Evolutionary conservation across 2,113 vertebrate species (phyloP).

Genomic region (Rhinolophus ferrumequinum): DNA sequence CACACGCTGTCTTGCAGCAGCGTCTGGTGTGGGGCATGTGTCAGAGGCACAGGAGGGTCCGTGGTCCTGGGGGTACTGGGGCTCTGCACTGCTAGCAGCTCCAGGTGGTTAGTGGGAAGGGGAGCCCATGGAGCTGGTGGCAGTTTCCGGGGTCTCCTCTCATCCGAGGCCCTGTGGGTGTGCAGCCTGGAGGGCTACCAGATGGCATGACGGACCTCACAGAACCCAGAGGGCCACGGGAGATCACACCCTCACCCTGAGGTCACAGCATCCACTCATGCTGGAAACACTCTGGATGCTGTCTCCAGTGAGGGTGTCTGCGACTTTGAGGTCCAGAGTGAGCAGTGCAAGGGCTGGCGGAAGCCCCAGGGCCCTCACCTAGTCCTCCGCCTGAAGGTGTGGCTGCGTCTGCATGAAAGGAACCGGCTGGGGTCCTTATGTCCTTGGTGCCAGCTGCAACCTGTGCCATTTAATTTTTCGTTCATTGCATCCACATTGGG

Average conservation of each 20-base stretch:
- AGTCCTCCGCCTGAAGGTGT: fast-evolving
- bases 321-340: background rate
- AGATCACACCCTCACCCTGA: too few relatives aligned
- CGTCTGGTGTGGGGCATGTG: background rate
- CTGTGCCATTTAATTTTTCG: background rate
- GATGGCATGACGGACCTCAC: too few relatives aligned
- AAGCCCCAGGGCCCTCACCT: too few relatives aligned
- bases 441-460: too few relatives aligned
- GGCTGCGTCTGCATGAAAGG: background rate
- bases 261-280: too few relatives aligned
- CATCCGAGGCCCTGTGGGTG: background rate
- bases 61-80: background rate
- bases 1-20: background rate
- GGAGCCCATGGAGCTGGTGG: too few relatives aligned
- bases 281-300: background rate
- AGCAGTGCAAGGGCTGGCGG: too few relatives aligned
- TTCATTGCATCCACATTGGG: fast-evolving
- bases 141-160: background rate
- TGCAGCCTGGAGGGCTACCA: background rate
- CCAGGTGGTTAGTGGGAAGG: background rate
- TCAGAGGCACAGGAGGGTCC: background rate
- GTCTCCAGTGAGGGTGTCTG: background rate
- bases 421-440: fast-evolving
- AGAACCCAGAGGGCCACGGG: background rate
- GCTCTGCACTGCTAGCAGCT: fast-evolving